A percentile compares a stretch with the other conserved stretches of the same genome.
These are phyloP conservation scores for Meloidogyne floridensis DNA, from an alignment of 1,140 invertebrate genomes.

Conservation along the genomic window DNA sequence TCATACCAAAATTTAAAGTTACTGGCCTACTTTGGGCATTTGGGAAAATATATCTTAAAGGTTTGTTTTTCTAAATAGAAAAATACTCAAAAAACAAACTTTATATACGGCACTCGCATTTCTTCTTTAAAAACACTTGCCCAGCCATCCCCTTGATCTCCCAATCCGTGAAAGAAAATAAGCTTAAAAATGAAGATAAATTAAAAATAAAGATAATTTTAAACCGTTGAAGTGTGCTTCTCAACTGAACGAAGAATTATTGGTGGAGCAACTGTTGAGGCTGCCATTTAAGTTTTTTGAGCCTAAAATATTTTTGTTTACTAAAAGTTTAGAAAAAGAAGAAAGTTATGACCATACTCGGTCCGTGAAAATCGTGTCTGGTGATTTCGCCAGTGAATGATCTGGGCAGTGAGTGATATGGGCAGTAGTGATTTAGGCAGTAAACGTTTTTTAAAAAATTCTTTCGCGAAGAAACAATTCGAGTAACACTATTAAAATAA, in stretches of 20 bases:
- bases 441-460: too few relatives aligned
- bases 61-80: not conserved
- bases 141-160: constrained; percentile 63
- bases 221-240: constrained; percentile 26
- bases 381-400: too few relatives aligned
- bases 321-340: not conserved
- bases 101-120: constrained; percentile 45
- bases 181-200: constrained; percentile 47
- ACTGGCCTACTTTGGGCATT: constrained; percentile 59
- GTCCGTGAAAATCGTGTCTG: too few relatives aligned
- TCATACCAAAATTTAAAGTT: constrained; percentile 62
- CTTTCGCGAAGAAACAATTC: too few relatives aligned
- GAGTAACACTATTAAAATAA: too few relatives aligned
- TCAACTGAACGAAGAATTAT: constrained; percentile 23
- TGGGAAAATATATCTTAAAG: constrained; percentile 48
- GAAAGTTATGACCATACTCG: not conserved
- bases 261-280: constrained; percentile 28
- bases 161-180: constrained; percentile 65
- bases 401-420: too few relatives aligned
- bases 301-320: not conserved
- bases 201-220: not conserved
- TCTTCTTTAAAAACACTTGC: constrained; percentile 44
- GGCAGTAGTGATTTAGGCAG: too few relatives aligned
- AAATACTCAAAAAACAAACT: constrained; percentile 24
- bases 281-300: constrained; percentile 1